Percentiles rank a stretch among this genome's conserved stretches.
These are phyloP conservation scores for Danio albolineatus DNA, from an alignment of 2,797 vertebrate genomes.

Conservation along the genomic window DNA sequence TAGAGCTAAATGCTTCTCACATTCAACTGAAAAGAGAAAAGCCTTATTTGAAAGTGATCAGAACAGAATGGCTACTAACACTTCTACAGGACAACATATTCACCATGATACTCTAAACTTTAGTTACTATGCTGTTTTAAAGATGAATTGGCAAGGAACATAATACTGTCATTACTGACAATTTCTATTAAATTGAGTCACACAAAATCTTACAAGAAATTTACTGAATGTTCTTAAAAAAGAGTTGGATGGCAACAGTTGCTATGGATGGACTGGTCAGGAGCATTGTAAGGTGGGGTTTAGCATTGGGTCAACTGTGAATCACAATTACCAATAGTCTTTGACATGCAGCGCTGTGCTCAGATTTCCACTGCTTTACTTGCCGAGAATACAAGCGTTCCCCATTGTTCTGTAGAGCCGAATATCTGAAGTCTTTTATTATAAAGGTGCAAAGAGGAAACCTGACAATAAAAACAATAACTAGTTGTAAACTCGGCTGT, in stretches of 20 bases:
- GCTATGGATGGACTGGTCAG: neutral
- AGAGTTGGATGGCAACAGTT: neutral
- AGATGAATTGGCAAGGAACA: neutral
- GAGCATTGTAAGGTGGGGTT: neutral
- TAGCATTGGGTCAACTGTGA: neutral
- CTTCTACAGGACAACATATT: neutral
- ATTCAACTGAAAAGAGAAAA: conserved; percentile 3
- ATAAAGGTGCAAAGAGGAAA: conserved; percentile 18
- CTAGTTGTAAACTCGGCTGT: conserved; percentile 53
- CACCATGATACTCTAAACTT: neutral
- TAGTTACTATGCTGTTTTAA: neutral
- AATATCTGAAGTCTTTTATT: conserved; percentile 38
- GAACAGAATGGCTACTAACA: neutral
- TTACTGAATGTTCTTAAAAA: no score
- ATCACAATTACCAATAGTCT: neutral
- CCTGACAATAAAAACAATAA: conserved; percentile 35
- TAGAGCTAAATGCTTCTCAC: neutral
- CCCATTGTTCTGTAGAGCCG: conserved; percentile 16
- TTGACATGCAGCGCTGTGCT: conserved; percentile 1
- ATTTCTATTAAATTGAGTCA: neutral
- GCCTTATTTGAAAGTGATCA: neutral
- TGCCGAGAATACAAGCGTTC: neutral
- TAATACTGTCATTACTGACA: no score
- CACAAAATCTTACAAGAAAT: no score
- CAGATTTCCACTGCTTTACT: neutral